Conservation (phyloP, 2,113 vertebrate species). For the Xyrauchen texanus region DNA sequence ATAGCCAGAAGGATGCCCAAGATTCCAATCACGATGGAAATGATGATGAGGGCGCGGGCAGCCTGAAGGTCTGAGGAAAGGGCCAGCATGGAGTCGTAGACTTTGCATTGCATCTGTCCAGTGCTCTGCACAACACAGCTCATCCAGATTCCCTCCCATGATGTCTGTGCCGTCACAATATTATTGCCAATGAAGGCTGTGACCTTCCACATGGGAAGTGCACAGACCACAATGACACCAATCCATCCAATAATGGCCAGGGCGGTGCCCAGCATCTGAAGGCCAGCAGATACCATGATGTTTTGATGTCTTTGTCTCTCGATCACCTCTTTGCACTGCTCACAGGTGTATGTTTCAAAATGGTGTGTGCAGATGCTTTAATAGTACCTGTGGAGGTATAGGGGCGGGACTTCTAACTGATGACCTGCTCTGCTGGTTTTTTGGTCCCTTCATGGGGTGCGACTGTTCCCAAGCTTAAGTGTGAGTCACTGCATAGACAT, state of each 20-base stretch:
- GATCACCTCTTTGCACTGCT: constrained; percentile 4
- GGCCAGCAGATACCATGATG: constrained; percentile 73
- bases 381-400: not conserved
- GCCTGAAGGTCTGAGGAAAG: constrained; percentile 75
- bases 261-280: constrained; percentile 74
- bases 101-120: constrained; percentile 81
- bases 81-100: constrained; percentile 81
- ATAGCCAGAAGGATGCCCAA: constrained; percentile 72
- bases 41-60: constrained; percentile 70
- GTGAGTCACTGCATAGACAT: constrained; percentile 20
- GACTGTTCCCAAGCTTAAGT: not conserved
- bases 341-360: not conserved
- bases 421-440: constrained; percentile 44
- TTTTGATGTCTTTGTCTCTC: not conserved
- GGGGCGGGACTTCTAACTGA: constrained; percentile 43
- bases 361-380: constrained; percentile 25
- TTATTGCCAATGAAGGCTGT: constrained; percentile 75
- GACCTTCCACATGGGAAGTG: constrained; percentile 78
- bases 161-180: constrained; percentile 73
- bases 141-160: constrained; percentile 80
- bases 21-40: constrained; percentile 71
- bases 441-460: not conserved
- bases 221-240: constrained; percentile 70
- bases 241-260: constrained; percentile 76
- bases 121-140: constrained; percentile 77